A percentile compares a stretch with the other conserved stretches of the same genome.
Evolutionary conservation across 2,797 vertebrate genomes (phyloP).

Genomic region (Poeciliopsis gracilis): DNA sequence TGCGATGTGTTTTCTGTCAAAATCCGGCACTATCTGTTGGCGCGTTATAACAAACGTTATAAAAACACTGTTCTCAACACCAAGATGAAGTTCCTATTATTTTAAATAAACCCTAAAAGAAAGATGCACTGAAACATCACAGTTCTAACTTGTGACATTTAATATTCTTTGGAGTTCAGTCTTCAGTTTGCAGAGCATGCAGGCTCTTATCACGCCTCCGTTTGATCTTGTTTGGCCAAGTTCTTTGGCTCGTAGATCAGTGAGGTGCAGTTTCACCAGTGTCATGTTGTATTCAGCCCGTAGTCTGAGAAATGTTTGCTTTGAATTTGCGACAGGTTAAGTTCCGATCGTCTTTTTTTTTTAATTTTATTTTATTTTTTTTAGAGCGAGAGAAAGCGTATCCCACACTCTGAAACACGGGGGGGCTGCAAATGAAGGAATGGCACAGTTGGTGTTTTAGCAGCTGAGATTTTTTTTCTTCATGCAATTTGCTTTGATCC

Average conservation of each 20-base stretch:
- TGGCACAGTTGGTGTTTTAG: not conserved
- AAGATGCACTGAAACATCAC: not conserved
- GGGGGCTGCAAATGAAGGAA: not conserved
- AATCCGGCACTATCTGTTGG: not conserved
- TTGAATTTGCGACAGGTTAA: slow-evolving; percentile 24
- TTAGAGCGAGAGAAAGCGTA: slow-evolving; percentile 16
- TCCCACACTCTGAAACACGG: not conserved
- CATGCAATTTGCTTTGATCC: slow-evolving; percentile 17
- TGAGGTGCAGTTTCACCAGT: not conserved
- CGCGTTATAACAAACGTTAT: no score
- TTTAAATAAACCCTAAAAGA: not conserved
- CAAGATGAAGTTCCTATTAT: not conserved
- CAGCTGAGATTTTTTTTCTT: not conserved
- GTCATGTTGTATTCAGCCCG: slow-evolving; percentile 36
- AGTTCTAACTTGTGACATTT: not conserved
- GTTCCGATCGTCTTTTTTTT: slow-evolving; percentile 5
- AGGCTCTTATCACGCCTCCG: not conserved
- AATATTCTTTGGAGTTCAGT: not conserved
- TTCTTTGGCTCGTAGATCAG: not conserved
- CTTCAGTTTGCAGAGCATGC: not conserved
- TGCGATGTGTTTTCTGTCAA: not conserved
- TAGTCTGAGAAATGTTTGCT: slow-evolving; percentile 20
- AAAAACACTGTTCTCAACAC: not conserved
- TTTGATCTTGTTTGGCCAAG: not conserved
- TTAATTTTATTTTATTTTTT: not conserved